These are phyloP conservation scores for Centrocercus urophasianus DNA, from an alignment of 2,113 vertebrate species.

Conservation along the genomic window DNA sequence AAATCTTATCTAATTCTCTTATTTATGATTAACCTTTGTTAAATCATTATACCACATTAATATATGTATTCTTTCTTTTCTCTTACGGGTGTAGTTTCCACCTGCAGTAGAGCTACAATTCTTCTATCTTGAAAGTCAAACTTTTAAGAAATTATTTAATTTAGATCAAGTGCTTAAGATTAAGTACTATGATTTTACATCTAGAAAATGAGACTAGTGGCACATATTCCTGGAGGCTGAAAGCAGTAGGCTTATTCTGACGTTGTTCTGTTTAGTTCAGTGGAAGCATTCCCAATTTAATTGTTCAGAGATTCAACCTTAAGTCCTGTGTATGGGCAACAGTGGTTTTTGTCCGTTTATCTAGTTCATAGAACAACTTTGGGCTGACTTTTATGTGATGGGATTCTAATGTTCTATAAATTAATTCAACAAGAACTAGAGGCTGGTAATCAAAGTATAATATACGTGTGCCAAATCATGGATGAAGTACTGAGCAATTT, in stretches of 20 bases:
- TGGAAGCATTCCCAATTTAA: background rate
- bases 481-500: background rate
- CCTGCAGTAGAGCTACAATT: background rate
- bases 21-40: no score
- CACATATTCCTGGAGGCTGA: background rate
- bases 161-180: background rate
- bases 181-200: background rate
- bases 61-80: no score
- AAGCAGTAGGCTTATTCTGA: background rate
- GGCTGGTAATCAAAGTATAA: background rate
- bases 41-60: no score
- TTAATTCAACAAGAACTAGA: background rate
- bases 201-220: background rate
- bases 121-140: background rate
- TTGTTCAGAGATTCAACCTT: background rate
- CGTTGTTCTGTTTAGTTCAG: background rate
- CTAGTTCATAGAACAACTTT: background rate
- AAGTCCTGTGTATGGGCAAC: background rate
- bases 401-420: background rate
- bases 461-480: background rate
- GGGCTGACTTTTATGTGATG: background rate
- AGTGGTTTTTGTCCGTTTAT: fast-evolving
- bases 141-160: background rate
- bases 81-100: no score
- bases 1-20: no score